Evolutionary conservation across 2,113 vertebrate genomes (phyloP).

Genomic region (Pungitius pungitius): DNA sequence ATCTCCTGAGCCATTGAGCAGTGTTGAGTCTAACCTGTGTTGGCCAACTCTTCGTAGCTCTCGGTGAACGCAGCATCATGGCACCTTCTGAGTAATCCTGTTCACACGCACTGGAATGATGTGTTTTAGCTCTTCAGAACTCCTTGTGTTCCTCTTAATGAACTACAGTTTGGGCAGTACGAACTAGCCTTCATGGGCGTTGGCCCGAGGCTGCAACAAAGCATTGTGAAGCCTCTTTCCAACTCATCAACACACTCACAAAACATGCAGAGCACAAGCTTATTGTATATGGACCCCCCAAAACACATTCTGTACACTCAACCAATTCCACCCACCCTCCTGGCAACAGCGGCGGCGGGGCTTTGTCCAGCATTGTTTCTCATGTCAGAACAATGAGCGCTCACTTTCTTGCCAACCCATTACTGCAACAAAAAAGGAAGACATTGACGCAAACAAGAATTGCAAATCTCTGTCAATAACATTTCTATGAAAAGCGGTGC

Average conservation of each 20-base stretch:
- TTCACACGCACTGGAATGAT: slow-evolving; percentile 22
- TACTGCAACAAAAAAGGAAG: slow-evolving; percentile 8
- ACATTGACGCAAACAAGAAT: slow-evolving; percentile 12
- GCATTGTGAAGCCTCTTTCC: slow-evolving; percentile 52
- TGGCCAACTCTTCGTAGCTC: slow-evolving; percentile 48
- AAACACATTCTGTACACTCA: slow-evolving; percentile 45
- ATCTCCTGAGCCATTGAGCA: slow-evolving; percentile 32
- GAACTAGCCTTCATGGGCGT: slow-evolving; percentile 35
- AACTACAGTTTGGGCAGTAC: slow-evolving; percentile 33
- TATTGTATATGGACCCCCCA: slow-evolving; percentile 58
- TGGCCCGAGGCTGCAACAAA: slow-evolving; percentile 58
- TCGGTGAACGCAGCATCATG: slow-evolving; percentile 70
- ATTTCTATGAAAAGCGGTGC: background rate
- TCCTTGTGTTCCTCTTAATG: slow-evolving; percentile 43
- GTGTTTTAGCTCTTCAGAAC: slow-evolving; percentile 20
- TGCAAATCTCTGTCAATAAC: no score
- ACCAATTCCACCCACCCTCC: slow-evolving; percentile 49
- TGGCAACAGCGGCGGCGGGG: slow-evolving; percentile 42
- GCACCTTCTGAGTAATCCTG: slow-evolving; percentile 58
- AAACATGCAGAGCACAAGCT: slow-evolving; percentile 53
- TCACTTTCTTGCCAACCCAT: slow-evolving; percentile 20
- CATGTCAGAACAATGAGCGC: slow-evolving; percentile 35
- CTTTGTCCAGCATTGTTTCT: slow-evolving; percentile 55
- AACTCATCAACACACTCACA: slow-evolving; percentile 55
- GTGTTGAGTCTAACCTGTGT: slow-evolving; percentile 69